Evolutionary conservation across 2,888 invertebrate species (phyloP), one percentile per base, ranked within the genome.

Genomic region (Acronicta aceris): DNA sequence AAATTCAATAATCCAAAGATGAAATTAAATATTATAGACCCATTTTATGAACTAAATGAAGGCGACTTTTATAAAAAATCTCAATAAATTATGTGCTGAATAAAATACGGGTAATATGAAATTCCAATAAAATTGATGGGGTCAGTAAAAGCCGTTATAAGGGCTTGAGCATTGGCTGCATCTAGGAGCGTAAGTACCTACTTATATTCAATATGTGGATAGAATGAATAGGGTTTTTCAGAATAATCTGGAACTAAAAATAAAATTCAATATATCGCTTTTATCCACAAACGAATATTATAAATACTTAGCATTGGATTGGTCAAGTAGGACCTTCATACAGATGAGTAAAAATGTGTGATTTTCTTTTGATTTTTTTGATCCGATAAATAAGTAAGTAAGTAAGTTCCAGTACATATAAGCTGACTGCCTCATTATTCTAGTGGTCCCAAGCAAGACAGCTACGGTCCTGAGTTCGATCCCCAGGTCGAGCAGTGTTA

Each of bases 61-160:
- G 41, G 42, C 55, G 27, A 46, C 65, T 60, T 57, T 38, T 47
- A 17, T 54, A 6, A 43, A 57, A 45, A 54, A 45, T 9, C 10
- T 15, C 15, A 27, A 49, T 66, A 52, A 66, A 62, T 66, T 46
- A 66, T 25, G 13, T 30, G 16, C 25, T n/a, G 15, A 52, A 52
- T 66, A 54, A 66, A 48, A 41, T 52, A 64, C 65, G 46, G 46
- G 38, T 65, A 13, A 58, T 60, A 73, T 72, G 17, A 73, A 71
- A 73, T 69, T 58, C 71, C 69, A 42, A 73, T 71, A 41, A 55
- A 65, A 73, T 60, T 65, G 46, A 71, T 71, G 59, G 55, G 57
- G 17, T 46, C n/a, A 15, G 54, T 52, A 43, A 55, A 49, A 15
- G 45, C 50, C 25, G 13, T 66, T 48, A 43, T 40, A 15, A 12